Evolutionary conservation across 2,113 vertebrate species (phyloP).

Genomic region (Oryctolagus cuniculus): DNA sequence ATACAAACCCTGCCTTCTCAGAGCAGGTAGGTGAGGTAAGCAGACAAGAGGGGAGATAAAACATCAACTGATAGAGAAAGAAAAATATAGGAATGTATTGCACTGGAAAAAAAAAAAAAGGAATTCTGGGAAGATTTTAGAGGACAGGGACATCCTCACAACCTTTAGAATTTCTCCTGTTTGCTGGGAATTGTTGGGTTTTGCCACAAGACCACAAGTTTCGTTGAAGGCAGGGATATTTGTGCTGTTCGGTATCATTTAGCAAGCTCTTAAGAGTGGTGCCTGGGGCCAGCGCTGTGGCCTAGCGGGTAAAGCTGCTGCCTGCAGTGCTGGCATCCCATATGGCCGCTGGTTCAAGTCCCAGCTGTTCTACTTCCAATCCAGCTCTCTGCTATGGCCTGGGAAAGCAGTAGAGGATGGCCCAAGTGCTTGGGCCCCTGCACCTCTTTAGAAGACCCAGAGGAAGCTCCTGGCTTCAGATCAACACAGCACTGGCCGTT

Average conservation of each 20-base stretch:
- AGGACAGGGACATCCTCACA: not conserved
- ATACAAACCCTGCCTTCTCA: not conserved
- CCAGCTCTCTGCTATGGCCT: too few relatives aligned
- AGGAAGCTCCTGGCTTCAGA: not conserved
- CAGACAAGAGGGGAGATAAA: not conserved
- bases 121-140: slow-evolving; percentile 15
- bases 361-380: too few relatives aligned
- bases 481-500: not conserved
- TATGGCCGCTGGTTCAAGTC: too few relatives aligned
- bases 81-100: not conserved
- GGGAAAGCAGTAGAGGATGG: too few relatives aligned
- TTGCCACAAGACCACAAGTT: not conserved
- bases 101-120: not conserved
- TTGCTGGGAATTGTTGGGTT: not conserved
- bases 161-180: not conserved
- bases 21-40: not conserved
- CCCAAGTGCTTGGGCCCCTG: too few relatives aligned
- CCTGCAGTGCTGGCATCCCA: too few relatives aligned
- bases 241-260: not conserved
- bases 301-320: too few relatives aligned
- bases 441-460: too few relatives aligned
- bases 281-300: too few relatives aligned
- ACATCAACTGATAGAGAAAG: not conserved
- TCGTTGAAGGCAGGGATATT: not conserved
- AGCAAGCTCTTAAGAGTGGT: not conserved